Percentiles rank a stretch among this genome's conserved stretches.
Evolutionary conservation across 2,797 vertebrate species (phyloP).

Genomic region (Corythornis leucogaster): DNA sequence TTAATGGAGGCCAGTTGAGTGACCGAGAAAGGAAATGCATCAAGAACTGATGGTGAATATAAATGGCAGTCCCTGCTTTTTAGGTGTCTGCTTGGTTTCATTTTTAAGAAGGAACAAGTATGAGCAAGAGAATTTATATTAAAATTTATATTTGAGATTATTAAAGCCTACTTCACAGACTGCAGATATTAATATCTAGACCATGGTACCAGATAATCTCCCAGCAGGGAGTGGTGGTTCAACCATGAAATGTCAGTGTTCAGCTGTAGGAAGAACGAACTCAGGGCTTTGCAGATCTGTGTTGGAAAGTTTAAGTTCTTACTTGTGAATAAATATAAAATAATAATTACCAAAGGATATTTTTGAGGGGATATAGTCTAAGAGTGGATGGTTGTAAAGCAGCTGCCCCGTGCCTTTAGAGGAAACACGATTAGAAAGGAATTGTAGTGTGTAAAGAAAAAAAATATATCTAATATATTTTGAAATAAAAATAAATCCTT

Average conservation of each 20-base stretch:
- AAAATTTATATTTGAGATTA: slow-evolving; percentile 49
- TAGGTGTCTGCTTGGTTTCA: neutral
- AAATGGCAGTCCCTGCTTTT: neutral
- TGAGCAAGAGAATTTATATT: slow-evolving; percentile 24
- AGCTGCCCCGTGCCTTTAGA: slow-evolving; percentile 16
- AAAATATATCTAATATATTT: slow-evolving; percentile 47
- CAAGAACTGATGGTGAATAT: neutral
- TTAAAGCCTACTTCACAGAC: slow-evolving; percentile 15
- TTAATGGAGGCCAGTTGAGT: neutral
- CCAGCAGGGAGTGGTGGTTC: slow-evolving; percentile 32
- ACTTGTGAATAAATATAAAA: slow-evolving; percentile 52
- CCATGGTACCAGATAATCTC: slow-evolving; percentile 27
- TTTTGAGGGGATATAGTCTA: neutral
- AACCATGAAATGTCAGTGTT: slow-evolving; percentile 56
- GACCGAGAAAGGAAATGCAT: neutral
- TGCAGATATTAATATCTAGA: slow-evolving; percentile 35
- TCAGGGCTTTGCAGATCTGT: slow-evolving; percentile 3
- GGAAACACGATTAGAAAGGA: slow-evolving; percentile 39
- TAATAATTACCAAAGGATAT: slow-evolving; percentile 53
- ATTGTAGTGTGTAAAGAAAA: slow-evolving; percentile 40
- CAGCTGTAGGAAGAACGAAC: neutral
- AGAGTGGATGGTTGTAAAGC: neutral
- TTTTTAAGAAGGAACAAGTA: slow-evolving; percentile 7
- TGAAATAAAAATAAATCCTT: slow-evolving; percentile 67
- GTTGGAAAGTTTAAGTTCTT: slow-evolving; percentile 55